phyloP scores from a whole-genome alignment of 2,888 invertebrate genomes.

The Oligia latruncula region DNA sequence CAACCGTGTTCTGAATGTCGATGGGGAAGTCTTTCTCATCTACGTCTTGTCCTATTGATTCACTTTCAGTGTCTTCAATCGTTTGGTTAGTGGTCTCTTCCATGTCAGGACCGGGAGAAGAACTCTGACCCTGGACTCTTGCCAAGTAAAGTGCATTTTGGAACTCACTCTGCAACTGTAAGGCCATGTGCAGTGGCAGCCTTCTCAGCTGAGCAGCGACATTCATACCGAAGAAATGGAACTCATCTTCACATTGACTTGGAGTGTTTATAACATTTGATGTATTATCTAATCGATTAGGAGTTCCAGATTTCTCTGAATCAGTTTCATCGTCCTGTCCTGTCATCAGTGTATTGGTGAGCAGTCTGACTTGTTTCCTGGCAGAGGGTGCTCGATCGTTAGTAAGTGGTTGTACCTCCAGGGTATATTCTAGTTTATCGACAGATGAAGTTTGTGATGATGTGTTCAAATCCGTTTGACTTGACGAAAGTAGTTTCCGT shows the following conservation, averaged over 20 bases:
- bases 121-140: slow-evolving; percentile 10
- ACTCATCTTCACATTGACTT: slow-evolving; percentile 20
- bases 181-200: slow-evolving; percentile 29
- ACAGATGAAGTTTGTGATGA: slow-evolving; percentile 9
- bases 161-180: slow-evolving; percentile 34
- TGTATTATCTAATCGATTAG: not conserved
- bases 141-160: slow-evolving; percentile 34
- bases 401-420: not conserved
- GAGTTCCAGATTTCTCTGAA: slow-evolving; percentile 14
- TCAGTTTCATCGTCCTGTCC: not conserved
- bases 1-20: not conserved
- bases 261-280: not conserved
- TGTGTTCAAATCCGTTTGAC: not conserved
- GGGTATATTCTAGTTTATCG: not conserved
- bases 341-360: not conserved
- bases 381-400: not conserved
- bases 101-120: not conserved
- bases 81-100: slow-evolving; percentile 1
- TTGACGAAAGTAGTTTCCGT: slow-evolving; percentile 25
- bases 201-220: slow-evolving; percentile 37
- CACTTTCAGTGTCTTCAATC: slow-evolving; percentile 23
- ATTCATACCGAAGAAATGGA: slow-evolving; percentile 42
- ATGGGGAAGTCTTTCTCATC: slow-evolving; percentile 22
- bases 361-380: not conserved
- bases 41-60: slow-evolving; percentile 18